phyloP scores from a whole-genome alignment of 2,797 vertebrate species.

The Huso huso region DNA sequence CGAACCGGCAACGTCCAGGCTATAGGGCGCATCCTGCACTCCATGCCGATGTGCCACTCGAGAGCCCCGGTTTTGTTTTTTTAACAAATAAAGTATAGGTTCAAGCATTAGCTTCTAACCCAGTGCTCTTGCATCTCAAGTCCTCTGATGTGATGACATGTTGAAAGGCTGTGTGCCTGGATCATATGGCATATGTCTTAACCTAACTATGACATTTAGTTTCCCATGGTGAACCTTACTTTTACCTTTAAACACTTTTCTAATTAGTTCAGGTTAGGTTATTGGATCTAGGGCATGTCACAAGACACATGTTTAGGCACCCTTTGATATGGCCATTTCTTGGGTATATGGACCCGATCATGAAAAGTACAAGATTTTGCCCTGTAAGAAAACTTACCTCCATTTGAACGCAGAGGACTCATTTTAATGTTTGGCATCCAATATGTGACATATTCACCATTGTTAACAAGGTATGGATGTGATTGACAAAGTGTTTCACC shows the following conservation, averaged over 20 bases:
- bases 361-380: slow-evolving; percentile 46
- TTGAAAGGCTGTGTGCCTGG: slow-evolving; percentile 4
- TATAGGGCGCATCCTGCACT: too few species aligned
- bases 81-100: too few species aligned
- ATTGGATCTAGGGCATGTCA: slow-evolving; percentile 61
- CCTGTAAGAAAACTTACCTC: not conserved
- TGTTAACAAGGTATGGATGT: too few species aligned
- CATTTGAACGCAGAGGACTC: too few species aligned
- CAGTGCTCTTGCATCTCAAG: not conserved
- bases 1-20: too few species aligned
- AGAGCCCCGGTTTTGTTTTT: too few species aligned
- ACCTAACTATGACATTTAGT: not conserved
- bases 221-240: slow-evolving; percentile 42
- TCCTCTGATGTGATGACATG: slow-evolving; percentile 5
- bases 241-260: slow-evolving; percentile 34
- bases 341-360: slow-evolving; percentile 69
- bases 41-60: too few species aligned
- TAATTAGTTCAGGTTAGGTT: slow-evolving; percentile 55
- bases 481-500: too few species aligned
- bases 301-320: slow-evolving; percentile 60
- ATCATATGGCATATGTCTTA: slow-evolving; percentile 3
- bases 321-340: slow-evolving; percentile 61
- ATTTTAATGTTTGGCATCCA: too few species aligned
- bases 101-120: not conserved
- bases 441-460: too few species aligned